Conservation (phyloP, 2,113 vertebrate genomes). For the Etheostoma cragini region DNA sequence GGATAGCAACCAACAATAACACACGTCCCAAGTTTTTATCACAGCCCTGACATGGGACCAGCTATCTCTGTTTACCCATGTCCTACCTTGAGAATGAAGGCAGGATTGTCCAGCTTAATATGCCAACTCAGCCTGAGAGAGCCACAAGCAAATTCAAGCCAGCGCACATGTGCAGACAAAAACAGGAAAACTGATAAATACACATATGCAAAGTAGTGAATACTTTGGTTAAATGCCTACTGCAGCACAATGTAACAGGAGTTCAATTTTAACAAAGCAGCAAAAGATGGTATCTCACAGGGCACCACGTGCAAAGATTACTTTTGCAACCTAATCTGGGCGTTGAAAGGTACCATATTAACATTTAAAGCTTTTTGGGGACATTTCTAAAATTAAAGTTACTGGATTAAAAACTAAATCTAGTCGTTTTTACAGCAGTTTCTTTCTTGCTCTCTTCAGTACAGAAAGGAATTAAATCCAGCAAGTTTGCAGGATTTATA, state of each 20-base stretch:
- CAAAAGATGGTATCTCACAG: neutral
- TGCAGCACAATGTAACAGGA: constrained; percentile 10
- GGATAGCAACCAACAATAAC: constrained; percentile 25
- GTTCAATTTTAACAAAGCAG: constrained; percentile 13
- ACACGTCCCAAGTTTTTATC: constrained; percentile 51
- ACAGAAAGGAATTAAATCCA: neutral
- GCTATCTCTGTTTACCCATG: constrained; percentile 66
- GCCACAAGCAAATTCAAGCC: constrained; percentile 21
- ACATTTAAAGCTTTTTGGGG: neutral
- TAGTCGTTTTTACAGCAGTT: neutral
- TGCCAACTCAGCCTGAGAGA: constrained; percentile 7
- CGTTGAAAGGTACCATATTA: constrained; percentile 1
- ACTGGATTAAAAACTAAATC: neutral
- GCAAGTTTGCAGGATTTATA: constrained; percentile 14
- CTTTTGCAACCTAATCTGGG: constrained; percentile 16
- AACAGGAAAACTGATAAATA: constrained; percentile 20
- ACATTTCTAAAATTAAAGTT: neutral
- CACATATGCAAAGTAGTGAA: constrained; percentile 15
- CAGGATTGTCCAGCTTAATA: constrained; percentile 42
- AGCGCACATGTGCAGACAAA: constrained; percentile 31
- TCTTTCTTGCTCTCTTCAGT: neutral
- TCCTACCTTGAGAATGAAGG: constrained; percentile 54
- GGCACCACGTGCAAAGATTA: neutral
- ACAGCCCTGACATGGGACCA: constrained; percentile 40
- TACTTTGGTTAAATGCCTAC: neutral